Evolutionary conservation across 2,888 invertebrate genomes (phyloP).

Genomic region (Rhamphomyia laevipes): DNA sequence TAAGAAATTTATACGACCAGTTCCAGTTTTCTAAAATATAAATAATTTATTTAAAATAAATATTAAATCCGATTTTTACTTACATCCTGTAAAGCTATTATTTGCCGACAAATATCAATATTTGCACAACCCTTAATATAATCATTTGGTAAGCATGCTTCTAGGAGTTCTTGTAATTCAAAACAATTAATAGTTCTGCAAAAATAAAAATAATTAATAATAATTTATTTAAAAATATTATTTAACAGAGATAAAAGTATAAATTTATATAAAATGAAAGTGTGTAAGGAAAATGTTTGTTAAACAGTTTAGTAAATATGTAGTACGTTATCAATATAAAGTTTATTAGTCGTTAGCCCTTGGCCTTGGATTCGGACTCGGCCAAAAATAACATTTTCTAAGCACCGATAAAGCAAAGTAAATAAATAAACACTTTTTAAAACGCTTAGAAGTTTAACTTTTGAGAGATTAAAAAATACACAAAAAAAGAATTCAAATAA

Average conservation of each 20-base stretch:
- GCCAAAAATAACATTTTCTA: no score
- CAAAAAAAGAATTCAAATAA: no score
- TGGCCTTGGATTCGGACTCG: no score
- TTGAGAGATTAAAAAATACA: no score
- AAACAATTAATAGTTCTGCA: slow-evolving; percentile 73
- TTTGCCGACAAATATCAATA: slow-evolving; percentile 83
- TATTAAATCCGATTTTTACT: slow-evolving; percentile 34
- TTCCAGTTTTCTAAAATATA: slow-evolving; percentile 51
- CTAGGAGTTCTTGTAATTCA: slow-evolving; percentile 78
- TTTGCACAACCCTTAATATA: slow-evolving; percentile 90
- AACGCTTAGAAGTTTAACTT: no score
- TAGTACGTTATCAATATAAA: no score
- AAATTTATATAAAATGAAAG: not conserved
- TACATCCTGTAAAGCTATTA: slow-evolving; percentile 80
- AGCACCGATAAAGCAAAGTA: no score
- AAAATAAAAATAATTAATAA: slow-evolving; percentile 2
- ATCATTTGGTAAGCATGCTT: slow-evolving; percentile 85
- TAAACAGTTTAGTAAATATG: no score
- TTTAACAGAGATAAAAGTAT: not conserved
- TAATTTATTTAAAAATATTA: not conserved
- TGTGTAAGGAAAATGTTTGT: no score
- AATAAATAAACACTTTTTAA: no score
- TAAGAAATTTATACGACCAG: slow-evolving; percentile 67
- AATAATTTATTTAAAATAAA: not conserved
- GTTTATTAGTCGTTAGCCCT: no score